phyloP scores from a whole-genome alignment of 2,797 vertebrate genomes.

The Channallabes apus region DNA sequence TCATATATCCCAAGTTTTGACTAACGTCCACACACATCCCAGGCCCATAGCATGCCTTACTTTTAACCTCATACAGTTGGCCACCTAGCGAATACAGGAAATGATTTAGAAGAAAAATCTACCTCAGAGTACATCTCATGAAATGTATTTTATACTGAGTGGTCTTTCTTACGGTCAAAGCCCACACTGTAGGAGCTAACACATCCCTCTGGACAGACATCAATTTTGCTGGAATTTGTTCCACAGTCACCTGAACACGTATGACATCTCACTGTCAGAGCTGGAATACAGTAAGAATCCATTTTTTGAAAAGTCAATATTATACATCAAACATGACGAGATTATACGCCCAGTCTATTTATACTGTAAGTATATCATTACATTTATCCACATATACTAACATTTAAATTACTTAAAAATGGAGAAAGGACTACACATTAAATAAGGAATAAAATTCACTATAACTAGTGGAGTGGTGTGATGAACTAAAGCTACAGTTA shows the following conservation, averaged over 20 bases:
- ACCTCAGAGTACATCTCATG: neutral
- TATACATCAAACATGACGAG: neutral
- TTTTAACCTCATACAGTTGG: fast-evolving
- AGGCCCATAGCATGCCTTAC: neutral
- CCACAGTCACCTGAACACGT: neutral
- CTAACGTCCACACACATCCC: neutral
- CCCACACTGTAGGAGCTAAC: neutral
- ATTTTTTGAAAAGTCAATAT: too few relatives aligned
- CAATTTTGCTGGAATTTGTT: neutral
- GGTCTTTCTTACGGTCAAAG: neutral
- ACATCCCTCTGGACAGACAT: neutral
- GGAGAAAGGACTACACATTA: too few relatives aligned
- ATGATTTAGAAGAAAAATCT: neutral
- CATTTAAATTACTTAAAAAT: too few relatives aligned
- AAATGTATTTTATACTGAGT: neutral
- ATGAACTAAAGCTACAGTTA: too few relatives aligned
- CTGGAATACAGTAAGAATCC: neutral
- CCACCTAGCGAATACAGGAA: neutral
- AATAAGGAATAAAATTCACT: too few relatives aligned
- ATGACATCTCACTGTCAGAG: neutral
- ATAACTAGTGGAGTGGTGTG: too few relatives aligned
- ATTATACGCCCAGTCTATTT: neutral
- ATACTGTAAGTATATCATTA: neutral
- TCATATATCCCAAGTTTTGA: neutral
- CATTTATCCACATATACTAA: neutral